Percentiles rank a stretch among this genome's conserved stretches.
These are phyloP conservation scores for Podiceps cristatus DNA, from an alignment of 2,113 vertebrate species.

Conservation along the genomic window DNA sequence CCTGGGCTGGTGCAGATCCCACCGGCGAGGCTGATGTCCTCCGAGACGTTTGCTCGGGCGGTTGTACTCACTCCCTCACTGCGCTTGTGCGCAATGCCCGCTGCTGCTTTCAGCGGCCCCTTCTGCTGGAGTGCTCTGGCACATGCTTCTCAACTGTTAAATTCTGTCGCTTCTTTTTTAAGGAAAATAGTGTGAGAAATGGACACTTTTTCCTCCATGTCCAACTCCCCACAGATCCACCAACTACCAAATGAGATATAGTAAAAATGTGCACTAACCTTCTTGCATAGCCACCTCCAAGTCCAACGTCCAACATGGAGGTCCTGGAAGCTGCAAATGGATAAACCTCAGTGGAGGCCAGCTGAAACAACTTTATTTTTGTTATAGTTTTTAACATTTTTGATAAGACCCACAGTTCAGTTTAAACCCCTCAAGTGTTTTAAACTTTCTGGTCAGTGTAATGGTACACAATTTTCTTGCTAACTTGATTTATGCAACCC, in stretches of 20 bases:
- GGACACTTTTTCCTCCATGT: not conserved
- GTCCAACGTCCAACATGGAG: not conserved
- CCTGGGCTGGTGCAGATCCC: not conserved
- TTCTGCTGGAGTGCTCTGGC: not conserved
- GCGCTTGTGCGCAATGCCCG: not conserved
- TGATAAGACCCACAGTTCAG: not conserved
- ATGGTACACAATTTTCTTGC: not conserved
- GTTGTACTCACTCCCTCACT: not conserved
- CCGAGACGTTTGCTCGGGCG: fast-evolving
- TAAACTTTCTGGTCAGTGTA: not conserved
- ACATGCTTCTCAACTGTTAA: not conserved
- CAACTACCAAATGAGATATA: not conserved
- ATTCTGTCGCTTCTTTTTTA: not conserved
- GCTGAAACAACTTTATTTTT: not conserved
- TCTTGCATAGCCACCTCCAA: not conserved
- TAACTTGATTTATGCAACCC: not conserved
- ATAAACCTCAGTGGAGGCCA: not conserved
- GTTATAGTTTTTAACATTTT: not conserved
- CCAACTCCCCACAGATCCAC: not conserved
- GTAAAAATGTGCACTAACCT: not conserved
- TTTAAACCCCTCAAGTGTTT: not conserved
- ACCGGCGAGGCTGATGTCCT: fast-evolving
- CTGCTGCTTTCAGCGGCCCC: not conserved
- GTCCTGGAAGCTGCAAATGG: not conserved
- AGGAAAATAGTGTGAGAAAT: not conserved